Percentiles rank a stretch among this genome's conserved stretches.
Conservation (phyloP, 2,888 invertebrate species). For the Eilema depressum region DNA sequence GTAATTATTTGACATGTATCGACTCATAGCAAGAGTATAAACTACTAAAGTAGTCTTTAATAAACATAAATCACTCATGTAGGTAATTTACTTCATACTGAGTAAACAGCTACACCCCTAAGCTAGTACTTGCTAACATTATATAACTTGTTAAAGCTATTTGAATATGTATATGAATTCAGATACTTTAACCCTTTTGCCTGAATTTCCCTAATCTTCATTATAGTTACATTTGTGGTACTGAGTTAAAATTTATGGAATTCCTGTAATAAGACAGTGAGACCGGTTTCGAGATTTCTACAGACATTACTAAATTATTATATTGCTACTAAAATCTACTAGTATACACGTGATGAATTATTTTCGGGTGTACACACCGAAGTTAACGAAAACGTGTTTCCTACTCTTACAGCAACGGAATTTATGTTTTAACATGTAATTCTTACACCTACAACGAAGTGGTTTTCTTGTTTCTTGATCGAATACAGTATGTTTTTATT, state of each 20-base stretch:
- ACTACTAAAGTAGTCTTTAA: neutral
- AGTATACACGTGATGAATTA: constrained; percentile 23
- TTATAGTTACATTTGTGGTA: constrained; percentile 24
- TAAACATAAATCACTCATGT: neutral
- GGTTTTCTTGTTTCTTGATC: constrained; percentile 14
- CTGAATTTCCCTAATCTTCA: constrained; percentile 6
- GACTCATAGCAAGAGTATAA: neutral
- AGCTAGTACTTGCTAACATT: neutral
- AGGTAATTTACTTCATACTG: neutral
- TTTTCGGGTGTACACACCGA: constrained; percentile 16
- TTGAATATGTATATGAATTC: neutral
- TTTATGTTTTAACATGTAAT: constrained; percentile 18
- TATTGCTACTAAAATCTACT: constrained; percentile 22
- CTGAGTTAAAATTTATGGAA: constrained; percentile 18
- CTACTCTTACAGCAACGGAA: constrained; percentile 6
- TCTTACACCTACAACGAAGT: constrained; percentile 15
- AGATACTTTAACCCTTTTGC: neutral
- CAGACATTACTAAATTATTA: constrained; percentile 30
- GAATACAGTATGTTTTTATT: constrained; percentile 19
- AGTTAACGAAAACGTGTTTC: constrained; percentile 19
- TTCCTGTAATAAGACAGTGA: constrained; percentile 41
- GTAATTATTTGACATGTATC: neutral
- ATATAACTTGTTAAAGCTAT: neutral
- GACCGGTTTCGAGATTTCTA: constrained; percentile 34
- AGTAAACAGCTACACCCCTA: neutral